These are phyloP conservation scores for Cephalopholis sonnerati DNA, from an alignment of 2,113 vertebrate genomes.

Conservation along the genomic window DNA sequence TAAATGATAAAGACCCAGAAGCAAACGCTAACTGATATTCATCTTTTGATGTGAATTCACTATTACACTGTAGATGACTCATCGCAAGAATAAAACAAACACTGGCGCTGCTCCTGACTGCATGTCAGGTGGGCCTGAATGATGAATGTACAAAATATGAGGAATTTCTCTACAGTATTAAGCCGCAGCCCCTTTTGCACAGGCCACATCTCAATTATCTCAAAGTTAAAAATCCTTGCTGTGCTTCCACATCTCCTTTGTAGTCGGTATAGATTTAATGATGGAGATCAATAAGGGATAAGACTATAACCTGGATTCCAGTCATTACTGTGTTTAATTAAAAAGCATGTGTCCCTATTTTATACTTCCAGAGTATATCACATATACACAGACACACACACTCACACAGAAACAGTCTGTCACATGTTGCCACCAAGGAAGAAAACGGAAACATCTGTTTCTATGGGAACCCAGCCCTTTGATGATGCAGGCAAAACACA, in stretches of 20 bases:
- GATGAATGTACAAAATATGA: conserved; percentile 14
- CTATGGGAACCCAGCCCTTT: conserved; percentile 69
- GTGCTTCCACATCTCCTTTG: conserved; percentile 8
- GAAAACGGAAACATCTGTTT: conserved; percentile 70
- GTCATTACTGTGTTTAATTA: conserved; percentile 19
- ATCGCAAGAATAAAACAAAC: conserved; percentile 43
- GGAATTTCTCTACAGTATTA: conserved; percentile 5
- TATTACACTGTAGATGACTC: conserved; percentile 41
- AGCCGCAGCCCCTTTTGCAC: neutral
- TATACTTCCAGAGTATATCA: conserved; percentile 26
- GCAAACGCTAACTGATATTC: conserved; percentile 44
- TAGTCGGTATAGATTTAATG: conserved; percentile 17
- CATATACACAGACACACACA: conserved; percentile 8
- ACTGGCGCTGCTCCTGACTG: conserved; percentile 17
- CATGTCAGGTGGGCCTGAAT: conserved; percentile 11
- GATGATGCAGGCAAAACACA: conserved; percentile 63
- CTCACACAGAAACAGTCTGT: conserved; percentile 45
- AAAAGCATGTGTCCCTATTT: conserved; percentile 7
- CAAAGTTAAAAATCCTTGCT: neutral
- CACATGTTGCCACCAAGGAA: conserved; percentile 54
- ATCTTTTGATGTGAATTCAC: conserved; percentile 46
- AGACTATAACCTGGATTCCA: conserved; percentile 12
- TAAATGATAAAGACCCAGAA: conserved; percentile 31
- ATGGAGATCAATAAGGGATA: conserved; percentile 33
- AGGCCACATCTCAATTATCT: conserved; percentile 6